phyloP scores from a whole-genome alignment of 1,140 invertebrate genomes.

The Trichogramma pretiosum region DNA sequence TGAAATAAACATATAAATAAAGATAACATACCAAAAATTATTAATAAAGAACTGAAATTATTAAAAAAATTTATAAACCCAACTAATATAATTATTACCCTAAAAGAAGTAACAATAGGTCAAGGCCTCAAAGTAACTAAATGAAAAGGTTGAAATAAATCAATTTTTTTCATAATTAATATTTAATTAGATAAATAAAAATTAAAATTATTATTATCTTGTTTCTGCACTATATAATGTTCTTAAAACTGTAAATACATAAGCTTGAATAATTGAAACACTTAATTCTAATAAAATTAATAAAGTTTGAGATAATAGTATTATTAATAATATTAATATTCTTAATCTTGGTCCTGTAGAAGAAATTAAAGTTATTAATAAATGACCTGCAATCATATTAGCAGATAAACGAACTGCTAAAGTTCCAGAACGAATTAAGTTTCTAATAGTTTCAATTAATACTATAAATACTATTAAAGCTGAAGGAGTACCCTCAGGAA shows the following conservation, averaged over 20 bases:
- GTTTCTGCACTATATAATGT: constrained; percentile 39
- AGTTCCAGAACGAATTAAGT: constrained; percentile 53
- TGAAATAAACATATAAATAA: constrained; percentile 29
- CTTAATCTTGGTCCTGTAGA: not conserved
- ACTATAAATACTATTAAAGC: constrained; percentile 58
- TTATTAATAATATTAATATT: not conserved
- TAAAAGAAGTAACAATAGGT: constrained; percentile 41
- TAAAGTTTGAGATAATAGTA: not conserved
- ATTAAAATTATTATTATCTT: too few species aligned
- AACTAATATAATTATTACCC: constrained; percentile 27
- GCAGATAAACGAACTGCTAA: constrained; percentile 1
- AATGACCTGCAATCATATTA: constrained; percentile 1
- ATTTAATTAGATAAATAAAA: too few species aligned
- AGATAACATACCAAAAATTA: constrained; percentile 3
- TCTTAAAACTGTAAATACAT: not conserved
- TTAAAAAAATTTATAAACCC: constrained; percentile 19
- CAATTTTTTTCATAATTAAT: constrained; percentile 40
- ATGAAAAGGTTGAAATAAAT: constrained; percentile 51
- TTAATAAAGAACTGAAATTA: constrained; percentile 28
- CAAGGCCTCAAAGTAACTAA: constrained; percentile 47
- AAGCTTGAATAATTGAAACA: not conserved
- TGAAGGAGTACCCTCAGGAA: constrained; percentile 52
- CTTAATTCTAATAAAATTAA: constrained; percentile 2
- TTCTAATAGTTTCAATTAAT: constrained; percentile 52
- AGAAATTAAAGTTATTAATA: constrained; percentile 3